Conservation (phyloP, 2,797 vertebrate genomes). For the Paedocypris micromegethes region DNA sequence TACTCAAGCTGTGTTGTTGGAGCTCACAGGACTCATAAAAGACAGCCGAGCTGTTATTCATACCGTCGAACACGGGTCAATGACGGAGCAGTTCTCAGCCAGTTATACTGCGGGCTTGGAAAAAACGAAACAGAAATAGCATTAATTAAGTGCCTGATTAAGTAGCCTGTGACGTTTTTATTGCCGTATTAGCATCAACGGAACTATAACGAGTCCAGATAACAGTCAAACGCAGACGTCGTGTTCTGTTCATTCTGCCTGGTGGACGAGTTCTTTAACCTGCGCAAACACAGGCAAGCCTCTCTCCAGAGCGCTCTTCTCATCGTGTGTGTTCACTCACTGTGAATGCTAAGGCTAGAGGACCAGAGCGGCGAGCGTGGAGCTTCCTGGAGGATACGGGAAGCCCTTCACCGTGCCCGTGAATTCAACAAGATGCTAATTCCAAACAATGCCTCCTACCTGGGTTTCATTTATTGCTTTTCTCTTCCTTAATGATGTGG, state of each 20-base stretch:
- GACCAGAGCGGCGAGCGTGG: slow-evolving; percentile 5
- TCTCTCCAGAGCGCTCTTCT: not conserved
- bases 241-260: too few species aligned
- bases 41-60: slow-evolving; percentile 32
- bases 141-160: slow-evolving; percentile 2
- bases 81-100: not conserved
- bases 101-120: not conserved
- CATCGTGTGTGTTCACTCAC: slow-evolving; percentile 11
- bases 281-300: slow-evolving; percentile 4
- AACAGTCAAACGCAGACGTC: too few species aligned
- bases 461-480: slow-evolving; percentile 28
- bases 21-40: slow-evolving; percentile 29
- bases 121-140: not conserved
- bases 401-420: slow-evolving; percentile 7
- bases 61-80: slow-evolving; percentile 23
- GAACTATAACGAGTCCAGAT: too few species aligned
- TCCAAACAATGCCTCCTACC: slow-evolving; percentile 29
- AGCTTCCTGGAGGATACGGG: not conserved
- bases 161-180: not conserved
- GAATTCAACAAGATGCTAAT: slow-evolving; percentile 15
- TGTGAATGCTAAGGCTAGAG: slow-evolving; percentile 5
- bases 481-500: slow-evolving; percentile 20
- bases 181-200: too few species aligned
- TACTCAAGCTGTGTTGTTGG: slow-evolving; percentile 32
- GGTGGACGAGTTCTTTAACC: too few species aligned